Evolutionary conservation across 2,888 invertebrate genomes (phyloP).

Genomic region (Drosophila incognita): DNA sequence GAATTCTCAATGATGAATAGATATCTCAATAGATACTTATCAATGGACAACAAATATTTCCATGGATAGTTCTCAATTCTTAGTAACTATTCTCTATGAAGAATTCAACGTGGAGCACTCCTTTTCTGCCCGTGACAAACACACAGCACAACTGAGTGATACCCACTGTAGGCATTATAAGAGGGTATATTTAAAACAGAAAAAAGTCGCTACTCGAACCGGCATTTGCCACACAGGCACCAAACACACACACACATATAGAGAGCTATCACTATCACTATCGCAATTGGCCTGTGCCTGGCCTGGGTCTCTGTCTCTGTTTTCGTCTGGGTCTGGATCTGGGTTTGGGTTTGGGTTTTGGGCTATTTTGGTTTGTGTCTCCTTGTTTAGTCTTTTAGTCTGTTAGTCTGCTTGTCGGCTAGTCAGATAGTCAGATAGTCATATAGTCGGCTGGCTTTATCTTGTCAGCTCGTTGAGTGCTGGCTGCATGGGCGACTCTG

Average conservation of each 20-base stretch:
- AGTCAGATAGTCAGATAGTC: conserved; percentile 28
- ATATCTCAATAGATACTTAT: neutral
- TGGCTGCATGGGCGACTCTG: conserved; percentile 29
- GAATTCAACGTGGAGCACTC: neutral
- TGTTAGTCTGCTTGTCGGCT: conserved; percentile 26
- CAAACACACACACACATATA: conserved; percentile 21
- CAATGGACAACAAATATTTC: neutral
- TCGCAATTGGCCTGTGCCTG: conserved; percentile 48
- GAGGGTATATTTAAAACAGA: conserved; percentile 22
- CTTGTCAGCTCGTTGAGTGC: conserved; percentile 59
- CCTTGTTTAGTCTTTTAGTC: conserved; percentile 55
- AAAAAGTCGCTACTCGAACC: conserved; percentile 38
- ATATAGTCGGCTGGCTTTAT: conserved; percentile 53
- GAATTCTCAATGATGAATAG: neutral
- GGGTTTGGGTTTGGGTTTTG: conserved; percentile 22
- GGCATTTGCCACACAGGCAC: conserved; percentile 59
- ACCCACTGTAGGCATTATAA: neutral
- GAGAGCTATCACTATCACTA: conserved; percentile 41
- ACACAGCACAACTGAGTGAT: too few relatives aligned
- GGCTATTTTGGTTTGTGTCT: conserved; percentile 48
- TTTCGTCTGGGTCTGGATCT: neutral
- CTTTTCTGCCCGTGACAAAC: neutral
- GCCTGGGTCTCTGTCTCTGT: conserved; percentile 12
- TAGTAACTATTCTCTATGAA: neutral
- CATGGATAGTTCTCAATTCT: neutral